Conservation (phyloP, 2,113 vertebrate genomes). For the Onychorhynchus coronatus region DNA sequence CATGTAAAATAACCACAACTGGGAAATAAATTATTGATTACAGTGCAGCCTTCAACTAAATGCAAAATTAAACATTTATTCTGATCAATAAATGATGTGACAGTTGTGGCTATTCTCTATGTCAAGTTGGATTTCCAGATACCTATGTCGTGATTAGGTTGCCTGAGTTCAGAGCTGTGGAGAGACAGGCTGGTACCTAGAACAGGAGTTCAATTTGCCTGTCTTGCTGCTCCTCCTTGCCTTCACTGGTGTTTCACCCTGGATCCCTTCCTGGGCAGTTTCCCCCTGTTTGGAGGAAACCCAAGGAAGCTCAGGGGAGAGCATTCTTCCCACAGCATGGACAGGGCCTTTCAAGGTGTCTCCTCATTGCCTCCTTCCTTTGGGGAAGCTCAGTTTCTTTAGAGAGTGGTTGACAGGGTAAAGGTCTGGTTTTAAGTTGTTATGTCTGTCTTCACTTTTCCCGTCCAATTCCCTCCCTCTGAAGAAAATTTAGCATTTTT, state of each 20-base stretch:
- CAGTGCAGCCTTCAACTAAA: neutral
- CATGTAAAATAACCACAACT: slow-evolving; percentile 33
- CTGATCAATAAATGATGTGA: slow-evolving; percentile 37
- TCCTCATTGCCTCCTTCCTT: neutral
- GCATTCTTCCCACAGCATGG: fast-evolving
- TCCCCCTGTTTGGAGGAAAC: neutral
- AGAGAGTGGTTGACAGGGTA: neutral
- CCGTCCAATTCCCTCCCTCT: neutral
- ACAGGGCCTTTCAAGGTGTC: neutral
- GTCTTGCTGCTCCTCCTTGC: neutral
- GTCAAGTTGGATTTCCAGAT: neutral
- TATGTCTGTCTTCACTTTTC: neutral
- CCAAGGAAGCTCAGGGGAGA: neutral
- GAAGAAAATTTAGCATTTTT: neutral
- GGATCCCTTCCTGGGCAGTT: neutral
- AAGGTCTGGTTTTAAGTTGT: neutral
- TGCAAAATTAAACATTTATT: slow-evolving; percentile 62
- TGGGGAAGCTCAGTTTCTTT: neutral
- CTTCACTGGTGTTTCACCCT: neutral
- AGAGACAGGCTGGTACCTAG: neutral
- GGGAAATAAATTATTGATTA: slow-evolving; percentile 32
- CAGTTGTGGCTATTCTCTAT: neutral
- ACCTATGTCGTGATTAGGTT: neutral
- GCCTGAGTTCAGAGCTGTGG: neutral
- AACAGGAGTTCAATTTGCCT: neutral